Evolutionary conservation across 2,888 invertebrate genomes (phyloP), one percentile per base, ranked within the genome.

Genomic region (Congeria kusceri): DNA sequence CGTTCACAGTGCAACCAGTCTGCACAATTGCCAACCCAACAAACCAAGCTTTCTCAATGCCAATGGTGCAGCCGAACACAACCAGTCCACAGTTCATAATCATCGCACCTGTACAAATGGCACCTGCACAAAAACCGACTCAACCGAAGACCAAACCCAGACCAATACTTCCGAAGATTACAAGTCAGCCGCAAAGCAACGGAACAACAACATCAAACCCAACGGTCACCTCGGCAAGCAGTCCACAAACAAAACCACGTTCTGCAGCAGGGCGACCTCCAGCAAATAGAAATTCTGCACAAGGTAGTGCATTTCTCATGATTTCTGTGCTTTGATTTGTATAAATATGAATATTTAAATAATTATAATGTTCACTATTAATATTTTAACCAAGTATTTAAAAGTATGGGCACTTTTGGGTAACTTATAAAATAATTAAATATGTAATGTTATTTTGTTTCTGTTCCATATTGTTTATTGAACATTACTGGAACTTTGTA

Each of bases 151-250:
- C 44, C 27, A 63, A 72, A 59, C 68, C 61, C 5, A 72, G 82
- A 46, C 56, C 69, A 25, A 82, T 84, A 39, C 61, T 69, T 18
- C 84, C 84, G 1, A 84, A 84, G 49, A 68, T 79, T 9, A 62
- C 79, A 56, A 29, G 44, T 25, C 72, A 59, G 28, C 18, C 47
- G 3, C 29, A 49, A 58, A 62, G 32, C 18, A 20, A 29, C 2
- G 44, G n/a, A 5, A 46, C 61, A 39, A 47, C 62, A 2, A 27
- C 57, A 39, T 7, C 65, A 0, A 59, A 29, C 25, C 23, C 29
- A 11, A 32, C 32, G n/a, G 44, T 29, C 18, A 49, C 62, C 25
- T 27, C 70, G 25, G 53, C 44, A 5, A 56, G 44, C 2, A 28
- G 62, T 23, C 28, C 29, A 44, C 44, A 63, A 47, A 23, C 15